Base-by-base conservation (phyloP, 2,888 invertebrate genomes). In the Athripsodes cinereus region DNA sequence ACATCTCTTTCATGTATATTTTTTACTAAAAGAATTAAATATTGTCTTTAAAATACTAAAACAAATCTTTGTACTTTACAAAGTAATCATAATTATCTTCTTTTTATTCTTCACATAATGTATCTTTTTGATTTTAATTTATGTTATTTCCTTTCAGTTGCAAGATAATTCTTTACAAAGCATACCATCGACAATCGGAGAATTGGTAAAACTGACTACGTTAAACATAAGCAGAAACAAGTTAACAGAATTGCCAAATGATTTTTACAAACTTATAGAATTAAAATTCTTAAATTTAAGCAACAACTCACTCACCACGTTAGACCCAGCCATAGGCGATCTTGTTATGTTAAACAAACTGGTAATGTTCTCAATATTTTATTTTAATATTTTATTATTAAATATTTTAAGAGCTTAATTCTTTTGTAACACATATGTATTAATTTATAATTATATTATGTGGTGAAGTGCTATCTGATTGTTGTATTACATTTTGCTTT, bases 101-200 rank as follows among this genome's bases (percentile, higher is more conserved):
- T n/a, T n/a, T n/a, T n/a, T n/a, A n/a, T n/a, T n/a, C n/a, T n/a
- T n/a, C n/a, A n/a, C n/a, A n/a, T n/a, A n/a, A n/a, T n/a, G n/a
- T n/a, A n/a, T n/a, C n/a, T n/a, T n/a, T n/a, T n/a, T 53, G 34
- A 53, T 26, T 53, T 20, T 55, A 49, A 10, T 53, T 55, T 57
- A 59, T 58, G n/a, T 64, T 40, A 3, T 22, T 47, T 26, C 5
- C 18, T 51, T 59, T 72, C 71, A 94, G 92, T 77, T 93, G 52
- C 91, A 93, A 74, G 90, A 92, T 72, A 95, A 96, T 78, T 83
- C 84, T 50, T 72, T 96, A 67, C 79, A 79, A 64, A 74, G 73
- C 52, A 71, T 95, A 62, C 93, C 95, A 6, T 69, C 81, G 34
- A 86, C 89, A 73, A 80, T 95, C 67, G 87, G 88, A 47, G 79